Evolutionary conservation across 2,113 vertebrate genomes (phyloP), one percentile per base, ranked within the genome.

Genomic region (Struthio camelus): DNA sequence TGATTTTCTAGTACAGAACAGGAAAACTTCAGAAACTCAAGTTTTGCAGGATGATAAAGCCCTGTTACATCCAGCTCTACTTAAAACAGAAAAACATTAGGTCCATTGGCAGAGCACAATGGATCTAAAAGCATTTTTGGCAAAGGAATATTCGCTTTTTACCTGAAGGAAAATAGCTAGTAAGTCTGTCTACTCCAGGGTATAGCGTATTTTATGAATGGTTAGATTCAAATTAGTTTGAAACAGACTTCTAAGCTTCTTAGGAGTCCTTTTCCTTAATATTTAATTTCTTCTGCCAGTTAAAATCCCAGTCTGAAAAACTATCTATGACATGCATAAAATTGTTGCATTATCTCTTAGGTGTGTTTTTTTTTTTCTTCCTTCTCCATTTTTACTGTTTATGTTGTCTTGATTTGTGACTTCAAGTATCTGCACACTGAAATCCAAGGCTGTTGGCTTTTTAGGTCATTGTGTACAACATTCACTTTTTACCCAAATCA

Each of bases 191-290:
- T 87, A 89, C 91, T 96, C 91, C 75, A 85, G 94, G 84, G 94
- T 91, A 94, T 82, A 91, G 80, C 82, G 84, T 91, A 93, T 97
- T 97, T 97, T 96, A 95, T 97, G 96, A 97, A 95, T 97, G 96
- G 96, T 95, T 97, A 91, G 62, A 94, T 96, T 94, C 92, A 95
- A 77, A 96, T 96, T 72, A 36, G 81, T 80, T 89, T 93, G 84
- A 94, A 91, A 67, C 71, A 96, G 91, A 95, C 95, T 93, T 94
- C 44, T 58, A 81, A 91, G 62, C 95, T 96, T 96, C 89, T 81
- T 92, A 85, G 78, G 91, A 95, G 87, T 85, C 81, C 92, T 93
- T 54, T 69, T 24, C 58, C 89, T 97, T 94, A 97, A 97, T 97
- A 96, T 97, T 97, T 97, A 94, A 97, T 96, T 93, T 72, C 80